Evolutionary conservation across 2,797 vertebrate genomes (phyloP).

Genomic region (Falco rusticolus): DNA sequence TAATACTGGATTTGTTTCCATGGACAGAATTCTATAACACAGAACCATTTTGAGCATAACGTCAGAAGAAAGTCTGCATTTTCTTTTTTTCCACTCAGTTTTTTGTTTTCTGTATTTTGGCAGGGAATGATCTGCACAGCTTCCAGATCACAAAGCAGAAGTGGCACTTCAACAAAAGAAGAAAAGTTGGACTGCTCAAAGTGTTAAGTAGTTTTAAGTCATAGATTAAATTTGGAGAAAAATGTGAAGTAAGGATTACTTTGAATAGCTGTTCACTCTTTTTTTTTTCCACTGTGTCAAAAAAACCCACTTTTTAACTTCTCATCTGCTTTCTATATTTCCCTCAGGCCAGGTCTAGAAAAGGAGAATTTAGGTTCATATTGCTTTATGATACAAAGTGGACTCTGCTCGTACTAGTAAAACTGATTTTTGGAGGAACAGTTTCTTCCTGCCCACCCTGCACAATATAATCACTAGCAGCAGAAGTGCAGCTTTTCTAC

Average conservation of each 20-base stretch:
- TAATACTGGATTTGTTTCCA: not conserved
- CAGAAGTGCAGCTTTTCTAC: not conserved
- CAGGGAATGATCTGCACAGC: not conserved
- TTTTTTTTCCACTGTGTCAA: not conserved
- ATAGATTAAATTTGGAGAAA: not conserved
- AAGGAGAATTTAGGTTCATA: not conserved
- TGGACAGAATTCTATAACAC: not conserved
- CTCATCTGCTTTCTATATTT: not conserved
- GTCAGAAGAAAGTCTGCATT: not conserved
- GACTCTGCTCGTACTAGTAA: not conserved
- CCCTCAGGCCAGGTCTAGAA: not conserved
- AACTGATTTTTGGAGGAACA: not conserved
- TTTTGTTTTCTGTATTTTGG: not conserved
- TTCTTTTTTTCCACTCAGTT: not conserved
- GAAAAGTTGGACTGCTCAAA: not conserved
- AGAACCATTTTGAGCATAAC: not conserved
- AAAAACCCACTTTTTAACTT: not conserved
- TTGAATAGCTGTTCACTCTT: not conserved
- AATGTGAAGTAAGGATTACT: not conserved
- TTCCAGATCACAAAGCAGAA: slow-evolving; percentile 25
- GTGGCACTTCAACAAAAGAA: not conserved
- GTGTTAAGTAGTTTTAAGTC: not conserved
- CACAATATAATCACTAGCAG: not conserved
- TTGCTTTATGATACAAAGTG: not conserved
- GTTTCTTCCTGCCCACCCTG: not conserved